Evolutionary conservation across 2,113 vertebrate species (phyloP).

Genomic region (Vanacampus margaritifer): DNA sequence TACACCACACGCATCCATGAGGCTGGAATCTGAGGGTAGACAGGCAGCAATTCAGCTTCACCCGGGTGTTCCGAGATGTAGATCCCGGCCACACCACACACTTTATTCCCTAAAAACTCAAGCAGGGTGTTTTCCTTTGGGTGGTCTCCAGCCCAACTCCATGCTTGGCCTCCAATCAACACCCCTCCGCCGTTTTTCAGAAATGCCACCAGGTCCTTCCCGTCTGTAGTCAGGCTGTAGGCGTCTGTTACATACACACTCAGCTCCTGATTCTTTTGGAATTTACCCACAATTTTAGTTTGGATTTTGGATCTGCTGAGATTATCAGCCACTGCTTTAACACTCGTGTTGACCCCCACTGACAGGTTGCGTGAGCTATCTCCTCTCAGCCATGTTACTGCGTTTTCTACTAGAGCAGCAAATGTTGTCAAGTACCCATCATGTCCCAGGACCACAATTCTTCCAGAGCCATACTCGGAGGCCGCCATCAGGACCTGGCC

Average conservation of each 20-base stretch:
- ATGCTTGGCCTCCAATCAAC: constrained; percentile 83
- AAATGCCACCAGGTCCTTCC: constrained; percentile 71
- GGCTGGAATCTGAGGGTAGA: constrained; percentile 77
- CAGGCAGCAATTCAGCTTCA: constrained; percentile 65
- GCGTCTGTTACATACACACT: constrained; percentile 78
- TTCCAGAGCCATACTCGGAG: constrained; percentile 75
- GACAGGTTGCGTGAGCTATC: constrained; percentile 39
- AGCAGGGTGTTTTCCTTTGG: constrained; percentile 73
- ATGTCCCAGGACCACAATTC: constrained; percentile 80
- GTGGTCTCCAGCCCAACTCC: constrained; percentile 73
- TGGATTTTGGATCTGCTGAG: constrained; percentile 55
- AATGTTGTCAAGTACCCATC: constrained; percentile 75
- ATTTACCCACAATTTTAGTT: constrained; percentile 43
- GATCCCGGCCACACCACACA: constrained; percentile 81
- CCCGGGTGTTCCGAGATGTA: constrained; percentile 77
- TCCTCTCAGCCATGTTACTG: constrained; percentile 79
- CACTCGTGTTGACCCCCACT: constrained; percentile 68
- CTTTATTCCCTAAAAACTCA: constrained; percentile 81
- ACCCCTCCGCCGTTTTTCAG: constrained; percentile 81
- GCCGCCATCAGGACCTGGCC: constrained; percentile 74
- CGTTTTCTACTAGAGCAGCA: constrained; percentile 77
- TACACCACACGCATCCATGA: constrained; percentile 76
- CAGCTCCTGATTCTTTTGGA: constrained; percentile 50
- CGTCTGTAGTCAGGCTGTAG: constrained; percentile 60
- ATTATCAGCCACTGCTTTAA: constrained; percentile 66